Evolutionary conservation across 2,113 vertebrate species (phyloP).

Genomic region (Centropristis striata): DNA sequence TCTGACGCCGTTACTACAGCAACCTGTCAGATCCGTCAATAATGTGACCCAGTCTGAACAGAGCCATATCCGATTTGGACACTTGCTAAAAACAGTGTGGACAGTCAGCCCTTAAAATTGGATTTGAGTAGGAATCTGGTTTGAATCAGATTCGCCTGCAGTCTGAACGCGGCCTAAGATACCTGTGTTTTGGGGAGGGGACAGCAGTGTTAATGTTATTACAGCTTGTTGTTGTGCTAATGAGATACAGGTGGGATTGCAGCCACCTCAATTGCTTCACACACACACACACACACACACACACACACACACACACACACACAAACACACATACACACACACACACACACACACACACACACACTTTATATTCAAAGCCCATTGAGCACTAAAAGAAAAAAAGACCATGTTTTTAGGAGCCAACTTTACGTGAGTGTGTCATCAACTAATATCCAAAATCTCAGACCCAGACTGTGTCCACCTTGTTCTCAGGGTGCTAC

Average conservation of each 20-base stretch:
- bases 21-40: too few relatives aligned
- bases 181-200: constrained; percentile 55
- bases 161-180: too few relatives aligned
- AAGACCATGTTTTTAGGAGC: neutral
- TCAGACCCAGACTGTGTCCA: neutral
- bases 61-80: too few relatives aligned
- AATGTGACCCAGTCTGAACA: too few relatives aligned
- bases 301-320: constrained; percentile 26
- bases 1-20: too few relatives aligned
- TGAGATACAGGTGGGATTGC: constrained; percentile 50
- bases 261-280: constrained; percentile 20
- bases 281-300: constrained; percentile 21
- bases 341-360: constrained; percentile 27
- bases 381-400: neutral
- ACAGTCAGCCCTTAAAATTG: too few relatives aligned
- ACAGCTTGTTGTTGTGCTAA: constrained; percentile 69
- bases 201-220: constrained; percentile 56
- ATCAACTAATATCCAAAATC: neutral
- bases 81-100: too few relatives aligned
- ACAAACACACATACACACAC: constrained; percentile 16
- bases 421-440: neutral
- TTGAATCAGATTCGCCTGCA: too few relatives aligned
- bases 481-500: too few relatives aligned
- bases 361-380: neutral
- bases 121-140: too few relatives aligned